A percentile compares a stretch with the other conserved stretches of the same genome.
These are phyloP conservation scores for Elachura formosa DNA, from an alignment of 2,113 vertebrate species.

Conservation along the genomic window DNA sequence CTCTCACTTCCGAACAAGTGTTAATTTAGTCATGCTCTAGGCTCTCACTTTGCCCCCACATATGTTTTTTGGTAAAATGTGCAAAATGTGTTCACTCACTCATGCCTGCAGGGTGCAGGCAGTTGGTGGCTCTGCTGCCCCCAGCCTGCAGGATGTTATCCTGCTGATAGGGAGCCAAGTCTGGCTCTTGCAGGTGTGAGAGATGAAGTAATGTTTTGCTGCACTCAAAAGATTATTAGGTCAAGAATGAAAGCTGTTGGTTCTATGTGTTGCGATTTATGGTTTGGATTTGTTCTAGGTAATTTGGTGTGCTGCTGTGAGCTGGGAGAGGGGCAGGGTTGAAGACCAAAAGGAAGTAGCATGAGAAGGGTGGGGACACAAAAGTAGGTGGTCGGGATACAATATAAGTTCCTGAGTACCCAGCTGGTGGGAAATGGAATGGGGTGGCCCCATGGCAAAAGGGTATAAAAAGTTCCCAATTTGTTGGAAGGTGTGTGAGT, in stretches of 20 bases:
- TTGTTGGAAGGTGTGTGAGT: neutral
- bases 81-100: fast-evolving
- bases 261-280: neutral
- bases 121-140: neutral
- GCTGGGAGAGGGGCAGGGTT: neutral
- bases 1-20: neutral
- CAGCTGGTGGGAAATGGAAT: neutral
- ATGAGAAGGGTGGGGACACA: neutral
- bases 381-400: neutral
- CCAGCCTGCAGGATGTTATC: too few relatives aligned
- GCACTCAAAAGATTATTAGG: neutral
- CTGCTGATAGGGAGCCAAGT: neutral
- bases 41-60: neutral
- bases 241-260: neutral
- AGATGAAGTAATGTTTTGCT: neutral
- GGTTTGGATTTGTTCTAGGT: neutral
- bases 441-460: fast-evolving
- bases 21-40: neutral
- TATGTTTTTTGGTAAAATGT: neutral
- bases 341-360: neutral
- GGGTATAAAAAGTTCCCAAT: neutral
- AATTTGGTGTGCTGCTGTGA: neutral
- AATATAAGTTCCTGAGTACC: neutral
- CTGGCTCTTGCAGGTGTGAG: neutral
- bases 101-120: neutral